Evolutionary conservation across 1,140 invertebrate species (phyloP).

Genomic region (Pinna nobilis): DNA sequence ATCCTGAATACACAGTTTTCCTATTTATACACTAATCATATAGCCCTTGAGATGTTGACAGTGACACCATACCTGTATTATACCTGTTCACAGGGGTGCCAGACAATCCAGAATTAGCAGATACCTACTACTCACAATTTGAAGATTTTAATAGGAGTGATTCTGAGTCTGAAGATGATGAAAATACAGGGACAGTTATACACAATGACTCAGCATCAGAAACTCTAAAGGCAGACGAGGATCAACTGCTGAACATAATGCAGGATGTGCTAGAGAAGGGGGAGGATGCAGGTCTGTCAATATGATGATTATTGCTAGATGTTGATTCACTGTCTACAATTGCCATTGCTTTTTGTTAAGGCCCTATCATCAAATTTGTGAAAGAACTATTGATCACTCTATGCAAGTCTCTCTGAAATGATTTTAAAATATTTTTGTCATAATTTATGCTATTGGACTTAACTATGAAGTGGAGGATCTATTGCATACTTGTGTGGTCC

Average conservation of each 20-base stretch:
- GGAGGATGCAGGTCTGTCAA: slow-evolving; percentile 47
- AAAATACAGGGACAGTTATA: slow-evolving; percentile 30
- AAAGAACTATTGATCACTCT: no score
- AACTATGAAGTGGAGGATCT: no score
- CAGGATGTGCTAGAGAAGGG: slow-evolving; percentile 63
- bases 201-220: slow-evolving; percentile 23
- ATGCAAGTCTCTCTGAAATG: no score
- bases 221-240: slow-evolving; percentile 48
- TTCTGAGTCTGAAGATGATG: slow-evolving; percentile 55
- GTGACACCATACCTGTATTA: not conserved
- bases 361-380: not conserved
- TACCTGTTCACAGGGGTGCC: slow-evolving; percentile 66
- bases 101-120: slow-evolving; percentile 68
- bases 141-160: slow-evolving; percentile 52
- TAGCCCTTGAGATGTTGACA: no score
- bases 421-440: not conserved
- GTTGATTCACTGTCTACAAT: not conserved
- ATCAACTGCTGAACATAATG: slow-evolving; percentile 64
- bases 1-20: no score
- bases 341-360: not conserved
- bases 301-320: not conserved
- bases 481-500: no score
- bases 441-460: not conserved
- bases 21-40: no score
- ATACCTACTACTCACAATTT: slow-evolving; percentile 74